Evolutionary conservation across 2,888 invertebrate genomes (phyloP).

Genomic region (Agrotis puta): DNA sequence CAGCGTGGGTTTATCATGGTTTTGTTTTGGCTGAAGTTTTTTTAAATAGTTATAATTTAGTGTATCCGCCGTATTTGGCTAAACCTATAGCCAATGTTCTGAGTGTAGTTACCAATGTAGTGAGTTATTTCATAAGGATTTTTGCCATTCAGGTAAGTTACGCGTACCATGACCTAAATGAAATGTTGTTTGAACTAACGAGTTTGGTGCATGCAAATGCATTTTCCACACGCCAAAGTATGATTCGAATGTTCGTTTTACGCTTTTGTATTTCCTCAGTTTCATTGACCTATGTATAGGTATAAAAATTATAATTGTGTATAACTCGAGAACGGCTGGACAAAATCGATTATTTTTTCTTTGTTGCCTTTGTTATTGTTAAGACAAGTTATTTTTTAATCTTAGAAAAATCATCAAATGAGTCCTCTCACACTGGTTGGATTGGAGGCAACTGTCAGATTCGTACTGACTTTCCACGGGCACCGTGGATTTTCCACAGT

Average conservation of each 20-base stretch:
- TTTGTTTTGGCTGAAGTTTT: slow-evolving; percentile 85
- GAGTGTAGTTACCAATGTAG: slow-evolving; percentile 59
- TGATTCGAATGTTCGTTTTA: background rate
- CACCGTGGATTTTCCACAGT: too few relatives aligned
- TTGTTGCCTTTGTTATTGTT: too few relatives aligned
- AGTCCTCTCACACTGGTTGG: too few relatives aligned
- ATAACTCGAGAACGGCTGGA: too few relatives aligned
- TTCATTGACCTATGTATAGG: too few relatives aligned
- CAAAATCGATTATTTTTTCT: too few relatives aligned
- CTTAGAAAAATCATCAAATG: too few relatives aligned
- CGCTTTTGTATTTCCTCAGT: background rate
- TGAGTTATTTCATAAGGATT: slow-evolving; percentile 64
- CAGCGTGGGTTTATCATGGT: slow-evolving; percentile 81
- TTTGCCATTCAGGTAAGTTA: slow-evolving; percentile 76
- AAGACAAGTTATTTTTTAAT: too few relatives aligned
- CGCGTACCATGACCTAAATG: background rate
- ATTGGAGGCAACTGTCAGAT: too few relatives aligned
- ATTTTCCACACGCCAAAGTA: slow-evolving; percentile 1
- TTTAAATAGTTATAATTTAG: slow-evolving; percentile 80
- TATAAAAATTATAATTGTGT: too few relatives aligned
- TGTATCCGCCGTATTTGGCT: slow-evolving; percentile 82
- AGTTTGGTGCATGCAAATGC: slow-evolving; percentile 17
- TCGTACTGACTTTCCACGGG: too few relatives aligned
- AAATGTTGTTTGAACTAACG: slow-evolving; percentile 4
- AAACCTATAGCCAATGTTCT: slow-evolving; percentile 69